phyloP scores from a whole-genome alignment of 53 echinoderm and acorn worm species.

The Actinopyga echinites region DNA sequence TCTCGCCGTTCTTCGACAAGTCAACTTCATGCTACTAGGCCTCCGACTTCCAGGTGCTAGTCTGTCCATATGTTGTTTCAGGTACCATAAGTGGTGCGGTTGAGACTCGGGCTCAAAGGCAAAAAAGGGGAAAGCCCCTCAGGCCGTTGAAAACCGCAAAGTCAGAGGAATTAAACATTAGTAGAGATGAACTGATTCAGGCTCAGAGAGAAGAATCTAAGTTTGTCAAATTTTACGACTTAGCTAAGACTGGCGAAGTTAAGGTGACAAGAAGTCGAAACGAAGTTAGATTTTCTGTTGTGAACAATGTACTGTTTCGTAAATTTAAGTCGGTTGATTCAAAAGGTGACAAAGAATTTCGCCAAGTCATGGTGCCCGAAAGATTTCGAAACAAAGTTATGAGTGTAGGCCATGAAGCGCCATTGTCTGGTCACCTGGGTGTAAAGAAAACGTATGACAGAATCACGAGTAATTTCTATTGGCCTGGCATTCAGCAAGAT shows the following conservation, averaged over 20 bases:
- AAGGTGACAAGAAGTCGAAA: not conserved
- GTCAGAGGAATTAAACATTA: not conserved
- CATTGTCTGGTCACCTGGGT: constrained; percentile 9
- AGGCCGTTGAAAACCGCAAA: constrained; percentile 10
- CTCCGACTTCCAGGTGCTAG: no score
- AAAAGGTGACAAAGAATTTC: not conserved
- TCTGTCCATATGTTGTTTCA: no score
- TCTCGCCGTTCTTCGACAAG: no score
- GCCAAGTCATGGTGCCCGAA: not conserved
- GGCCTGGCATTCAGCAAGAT: constrained; percentile 5
- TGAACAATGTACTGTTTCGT: not conserved
- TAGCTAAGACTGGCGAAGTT: not conserved
- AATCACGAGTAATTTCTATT: not conserved
- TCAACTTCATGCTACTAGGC: no score
- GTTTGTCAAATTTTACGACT: not conserved
- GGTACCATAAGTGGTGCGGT: constrained; percentile 3
- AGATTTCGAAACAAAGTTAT: not conserved
- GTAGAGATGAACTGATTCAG: not conserved
- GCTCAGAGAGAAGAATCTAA: not conserved
- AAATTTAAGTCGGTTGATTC: not conserved
- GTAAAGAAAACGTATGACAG: constrained; percentile 2
- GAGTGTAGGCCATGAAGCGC: constrained; percentile 8
- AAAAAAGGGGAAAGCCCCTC: not conserved
- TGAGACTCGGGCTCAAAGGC: constrained; percentile 5
- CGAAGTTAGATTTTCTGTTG: not conserved